Conservation (phyloP, 2,797 vertebrate genomes). For the Protonibea diacanthus region DNA sequence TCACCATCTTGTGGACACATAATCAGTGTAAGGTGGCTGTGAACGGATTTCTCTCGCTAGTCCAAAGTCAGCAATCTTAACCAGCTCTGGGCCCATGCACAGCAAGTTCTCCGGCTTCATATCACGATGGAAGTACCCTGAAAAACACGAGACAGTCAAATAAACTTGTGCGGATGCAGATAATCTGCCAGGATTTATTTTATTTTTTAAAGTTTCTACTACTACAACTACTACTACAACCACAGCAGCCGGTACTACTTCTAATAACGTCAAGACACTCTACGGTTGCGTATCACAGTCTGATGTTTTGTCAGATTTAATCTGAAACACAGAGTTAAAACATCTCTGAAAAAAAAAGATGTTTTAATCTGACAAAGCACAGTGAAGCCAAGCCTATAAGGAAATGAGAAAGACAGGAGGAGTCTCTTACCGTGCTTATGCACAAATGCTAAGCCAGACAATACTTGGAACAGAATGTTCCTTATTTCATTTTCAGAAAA, state of each 20-base stretch:
- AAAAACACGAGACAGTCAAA: slow-evolving; percentile 8
- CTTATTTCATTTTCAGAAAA: slow-evolving; percentile 86
- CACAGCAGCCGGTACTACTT: neutral
- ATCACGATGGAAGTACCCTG: slow-evolving; percentile 95
- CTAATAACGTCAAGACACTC: neutral
- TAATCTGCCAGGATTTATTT: neutral
- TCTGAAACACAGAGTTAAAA: slow-evolving; percentile 25
- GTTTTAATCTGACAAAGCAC: slow-evolving; percentile 30
- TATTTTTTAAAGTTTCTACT: slow-evolving; percentile 3
- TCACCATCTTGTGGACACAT: slow-evolving; percentile 96
- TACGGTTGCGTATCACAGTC: neutral
- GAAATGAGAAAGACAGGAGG: slow-evolving; percentile 21
- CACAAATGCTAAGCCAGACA: slow-evolving; percentile 81
- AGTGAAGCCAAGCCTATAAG: slow-evolving; percentile 16
- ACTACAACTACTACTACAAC: slow-evolving; percentile 1
- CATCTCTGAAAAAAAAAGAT: neutral
- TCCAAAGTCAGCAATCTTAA: slow-evolving; percentile 96
- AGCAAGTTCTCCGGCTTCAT: slow-evolving; percentile 97
- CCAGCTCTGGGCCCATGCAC: slow-evolving; percentile 93
- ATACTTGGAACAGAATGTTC: slow-evolving; percentile 83
- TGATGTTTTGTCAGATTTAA: neutral
- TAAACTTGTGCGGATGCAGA: neutral
- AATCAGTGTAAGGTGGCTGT: slow-evolving; percentile 94
- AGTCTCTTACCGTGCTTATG: slow-evolving; percentile 80
- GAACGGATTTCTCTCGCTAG: slow-evolving; percentile 94